Conservation (phyloP, 1,140 invertebrate genomes). For the Apis mellifera region DNA sequence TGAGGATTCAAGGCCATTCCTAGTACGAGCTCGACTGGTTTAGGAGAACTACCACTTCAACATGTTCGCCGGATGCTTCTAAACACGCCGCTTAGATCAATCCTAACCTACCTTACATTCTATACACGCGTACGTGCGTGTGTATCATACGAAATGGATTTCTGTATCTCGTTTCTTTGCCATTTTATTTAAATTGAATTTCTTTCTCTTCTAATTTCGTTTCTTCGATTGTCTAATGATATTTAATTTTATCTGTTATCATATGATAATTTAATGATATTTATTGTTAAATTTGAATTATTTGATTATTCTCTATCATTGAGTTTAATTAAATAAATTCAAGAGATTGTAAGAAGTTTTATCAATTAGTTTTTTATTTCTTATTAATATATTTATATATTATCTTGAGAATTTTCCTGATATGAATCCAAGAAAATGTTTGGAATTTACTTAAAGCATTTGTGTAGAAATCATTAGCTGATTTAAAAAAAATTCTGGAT, state of each 20-base stretch:
- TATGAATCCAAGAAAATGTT: too few species aligned
- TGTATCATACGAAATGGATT: not conserved
- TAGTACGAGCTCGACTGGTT: constrained; percentile 47
- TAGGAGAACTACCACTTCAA: constrained; percentile 60
- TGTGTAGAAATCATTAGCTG: too few species aligned
- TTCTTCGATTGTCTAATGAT: too few species aligned
- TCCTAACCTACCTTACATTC: constrained; percentile 61
- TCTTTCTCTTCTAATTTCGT: not conserved
- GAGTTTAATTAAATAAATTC: too few species aligned
- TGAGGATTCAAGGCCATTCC: constrained; percentile 57
- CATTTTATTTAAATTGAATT: not conserved
- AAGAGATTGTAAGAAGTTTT: too few species aligned
- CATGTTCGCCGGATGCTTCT: constrained; percentile 74
- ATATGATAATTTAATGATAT: not conserved
- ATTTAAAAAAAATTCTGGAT: too few species aligned
- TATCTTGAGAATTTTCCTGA: too few species aligned
- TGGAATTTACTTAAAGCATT: too few species aligned
- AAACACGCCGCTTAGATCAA: constrained; percentile 70
- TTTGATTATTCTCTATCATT: too few species aligned
- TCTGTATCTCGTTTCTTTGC: not conserved
- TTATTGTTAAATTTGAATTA: not conserved
- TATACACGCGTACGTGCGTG: constrained; percentile 17
- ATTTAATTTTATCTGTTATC: too few species aligned
- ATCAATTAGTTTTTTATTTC: too few species aligned
- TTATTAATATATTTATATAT: too few species aligned